phyloP scores from a whole-genome alignment of 2,888 invertebrate species.

The Acronicta psi region DNA sequence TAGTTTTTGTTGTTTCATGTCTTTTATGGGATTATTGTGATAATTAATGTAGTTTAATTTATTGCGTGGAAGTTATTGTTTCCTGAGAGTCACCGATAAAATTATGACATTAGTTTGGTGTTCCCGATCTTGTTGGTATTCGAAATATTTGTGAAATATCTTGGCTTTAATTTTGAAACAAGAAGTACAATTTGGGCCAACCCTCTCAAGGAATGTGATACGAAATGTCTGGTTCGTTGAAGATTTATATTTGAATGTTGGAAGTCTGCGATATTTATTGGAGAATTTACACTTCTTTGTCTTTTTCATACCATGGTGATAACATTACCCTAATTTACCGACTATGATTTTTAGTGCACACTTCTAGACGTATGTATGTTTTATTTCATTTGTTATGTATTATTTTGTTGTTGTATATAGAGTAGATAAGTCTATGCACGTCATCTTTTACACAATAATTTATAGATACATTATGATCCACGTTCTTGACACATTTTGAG shows the following conservation, averaged over 20 bases:
- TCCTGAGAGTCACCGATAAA: constrained; percentile 25
- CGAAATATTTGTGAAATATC: constrained; percentile 3
- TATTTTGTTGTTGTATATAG: too few species aligned
- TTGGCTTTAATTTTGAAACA: constrained; percentile 16
- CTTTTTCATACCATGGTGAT: too few species aligned
- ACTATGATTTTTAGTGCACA: too few species aligned
- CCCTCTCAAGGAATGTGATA: constrained; percentile 35
- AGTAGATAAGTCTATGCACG: too few species aligned
- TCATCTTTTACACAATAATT: too few species aligned
- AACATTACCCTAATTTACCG: too few species aligned
- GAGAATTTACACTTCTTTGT: not conserved
- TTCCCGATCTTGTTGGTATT: constrained; percentile 2
- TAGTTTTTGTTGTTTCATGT: constrained; percentile 54
- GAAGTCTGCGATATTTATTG: constrained; percentile 40
- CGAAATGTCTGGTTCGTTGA: constrained; percentile 33
- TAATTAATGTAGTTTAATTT: constrained; percentile 54
- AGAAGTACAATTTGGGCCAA: constrained; percentile 5
- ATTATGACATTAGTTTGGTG: constrained; percentile 22
- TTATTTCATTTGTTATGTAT: too few species aligned
- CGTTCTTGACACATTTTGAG: too few species aligned
- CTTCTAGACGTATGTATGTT: too few species aligned
- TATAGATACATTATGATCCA: too few species aligned
- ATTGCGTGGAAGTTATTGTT: constrained; percentile 48
- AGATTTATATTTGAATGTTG: constrained; percentile 49
- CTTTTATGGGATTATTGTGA: constrained; percentile 56